Base-by-base conservation (phyloP, 2,888 invertebrate species). In the Drosophila ochracea region DNA sequence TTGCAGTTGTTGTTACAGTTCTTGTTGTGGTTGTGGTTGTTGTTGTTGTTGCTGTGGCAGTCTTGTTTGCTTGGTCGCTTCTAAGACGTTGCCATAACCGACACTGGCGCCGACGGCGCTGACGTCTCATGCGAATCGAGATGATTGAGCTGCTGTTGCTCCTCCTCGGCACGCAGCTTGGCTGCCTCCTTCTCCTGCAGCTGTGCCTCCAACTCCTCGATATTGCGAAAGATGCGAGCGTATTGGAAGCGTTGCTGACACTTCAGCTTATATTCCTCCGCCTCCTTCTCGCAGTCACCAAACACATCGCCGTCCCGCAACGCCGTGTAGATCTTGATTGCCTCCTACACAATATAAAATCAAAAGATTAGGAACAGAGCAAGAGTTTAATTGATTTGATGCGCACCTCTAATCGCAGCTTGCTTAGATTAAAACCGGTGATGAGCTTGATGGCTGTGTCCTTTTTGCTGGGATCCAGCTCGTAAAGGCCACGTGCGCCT, bases 401-500 rank as follows among this genome's bases (percentile, higher is more conserved):
- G 50, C 55, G 1, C 19, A 93, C 93, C 90, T 93, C 92, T 39
- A 93, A 76, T 63, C 90, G 91, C 64, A 90, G 91, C 85, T 85
- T 92, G 83, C 68, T 85, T n/a, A 92, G 92, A 92, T 95, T 95
- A 83, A 95, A 93, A 90, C 93, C 94, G 73, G 94, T 95, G 77
- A 95, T 94, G 72, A 96, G 93, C 78, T 94, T 93, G 60, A 97
- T 94, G 64, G 96, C 96, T 80, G 94, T 94, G 58, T 94, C 94
- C 92, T 96, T 96, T 89, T 95, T 95, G 80, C 94, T 95, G 39
- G 95, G 94, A 92, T 96, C 96, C 84, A 97, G 94, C 78, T 96
- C 95, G 89, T 96, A 96, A 94, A 97, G 95, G 94, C 97, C 96
- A 79, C 96, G 95, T 76, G 97, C 97, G 60, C 95, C 97, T 94